Conservation (phyloP, 1,140 invertebrate species). For the Tetramorium parvispinum region DNA sequence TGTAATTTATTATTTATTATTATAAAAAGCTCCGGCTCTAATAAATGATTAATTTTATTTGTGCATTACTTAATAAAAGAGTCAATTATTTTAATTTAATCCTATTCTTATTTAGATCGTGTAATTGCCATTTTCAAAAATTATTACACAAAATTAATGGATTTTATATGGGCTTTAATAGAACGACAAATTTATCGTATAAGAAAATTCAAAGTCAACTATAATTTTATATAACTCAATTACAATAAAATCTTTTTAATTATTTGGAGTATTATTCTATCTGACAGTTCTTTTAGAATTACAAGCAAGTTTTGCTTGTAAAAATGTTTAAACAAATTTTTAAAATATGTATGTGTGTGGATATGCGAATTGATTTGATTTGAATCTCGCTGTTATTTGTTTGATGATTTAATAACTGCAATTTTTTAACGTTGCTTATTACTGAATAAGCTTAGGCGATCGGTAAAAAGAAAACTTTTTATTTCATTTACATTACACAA, state of each 20-base stretch:
- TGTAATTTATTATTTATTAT: too few relatives aligned
- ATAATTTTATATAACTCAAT: background rate
- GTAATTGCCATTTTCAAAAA: too few relatives aligned
- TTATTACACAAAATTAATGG: too few relatives aligned
- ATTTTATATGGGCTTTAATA: too few relatives aligned
- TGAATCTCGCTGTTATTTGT: background rate
- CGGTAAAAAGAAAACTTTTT: background rate
- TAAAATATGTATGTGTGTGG: background rate
- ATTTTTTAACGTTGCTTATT: background rate
- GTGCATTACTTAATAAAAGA: too few relatives aligned
- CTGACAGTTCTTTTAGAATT: background rate
- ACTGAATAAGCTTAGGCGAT: background rate
- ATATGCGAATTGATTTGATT: background rate
- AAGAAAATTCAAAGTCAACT: background rate
- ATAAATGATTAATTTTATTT: too few relatives aligned
- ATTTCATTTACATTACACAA: conserved; percentile 14
- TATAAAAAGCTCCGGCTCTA: too few relatives aligned
- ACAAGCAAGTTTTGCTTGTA: background rate
- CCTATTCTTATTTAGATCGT: too few relatives aligned
- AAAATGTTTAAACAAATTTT: background rate
- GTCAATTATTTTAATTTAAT: too few relatives aligned
- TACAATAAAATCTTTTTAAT: background rate
- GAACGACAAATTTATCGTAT: background rate
- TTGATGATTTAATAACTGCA: background rate
- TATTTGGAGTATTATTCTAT: background rate